Base-by-base conservation (phyloP, 2,888 invertebrate species). In the Artemia sinica region DNA sequence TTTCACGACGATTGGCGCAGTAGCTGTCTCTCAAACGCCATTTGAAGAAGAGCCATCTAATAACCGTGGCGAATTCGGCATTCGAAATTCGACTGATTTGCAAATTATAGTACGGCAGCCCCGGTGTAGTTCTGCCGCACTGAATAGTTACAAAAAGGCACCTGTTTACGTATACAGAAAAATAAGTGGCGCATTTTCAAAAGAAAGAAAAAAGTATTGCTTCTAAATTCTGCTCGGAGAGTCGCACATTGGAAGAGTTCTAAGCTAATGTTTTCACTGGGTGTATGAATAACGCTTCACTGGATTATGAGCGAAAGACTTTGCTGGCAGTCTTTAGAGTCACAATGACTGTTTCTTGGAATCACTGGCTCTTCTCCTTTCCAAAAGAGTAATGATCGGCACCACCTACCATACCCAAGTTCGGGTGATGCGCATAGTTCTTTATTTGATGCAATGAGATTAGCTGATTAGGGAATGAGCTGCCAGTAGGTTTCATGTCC, bases 371-470 rank as follows among this genome's bases (percentile, higher is more conserved):
- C 73, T 77, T 77, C 72, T 77, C 77, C 72, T 77, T 77, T 69
- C 76, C 76, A 72, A 85, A 80, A 74, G 85, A 80, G 78, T 85
- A 85, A 74, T 85, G 85, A 70, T 84, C 83, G 71, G 84, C 82
- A 12, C 69, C 69, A 6, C 67, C 67, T 28, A 67, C 67, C 3
- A 69, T 50, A 14, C 69, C 66, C 18, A 69, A 50, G 66, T 69
- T 69, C 28, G 92, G 92, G 77, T 92, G 92, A 78, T 91, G 91
- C 72, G 91, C 91, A 80, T 93, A 95, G 80, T 94, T 94, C 79
- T 94, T 85, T 76, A 95, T 95, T 81, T 95, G 94, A 80, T 95
- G 94, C 74, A 95, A 83, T 74, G 93, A 91, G 79, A 93, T 93
- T 80, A 93, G 82, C 79, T 93, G 92, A 78, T 92, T 92, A 71